Base-by-base conservation (phyloP, 2,113 vertebrate species). In the Cyanoliseus patagonus region DNA sequence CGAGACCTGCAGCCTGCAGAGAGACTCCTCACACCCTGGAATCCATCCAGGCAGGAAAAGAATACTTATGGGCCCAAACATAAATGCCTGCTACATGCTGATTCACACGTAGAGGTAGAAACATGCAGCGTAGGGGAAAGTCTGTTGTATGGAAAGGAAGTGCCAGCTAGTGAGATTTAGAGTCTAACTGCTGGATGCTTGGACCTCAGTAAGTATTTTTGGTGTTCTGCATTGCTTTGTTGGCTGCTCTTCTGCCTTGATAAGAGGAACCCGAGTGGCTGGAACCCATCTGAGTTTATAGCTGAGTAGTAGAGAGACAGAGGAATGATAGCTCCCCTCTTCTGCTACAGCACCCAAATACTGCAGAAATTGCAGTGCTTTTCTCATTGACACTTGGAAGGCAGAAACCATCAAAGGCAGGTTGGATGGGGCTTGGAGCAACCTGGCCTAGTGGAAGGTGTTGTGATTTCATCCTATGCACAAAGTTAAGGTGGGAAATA, bases 21-120 rank as follows among this genome's bases (percentile, higher is more conserved):
- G 79, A 88, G 67, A 35, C 52, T 94, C 83, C 88, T 83, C 1
- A 1, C 88, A 75, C 37, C 62, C 55, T 94, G 94, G 94, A 95
- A 67, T 5, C 70, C 35, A 81, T 77, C 92, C 94, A 92, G 88
- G 31, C 79, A 86, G 67, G 88, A 52, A 94, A 76, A 91, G 74
- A 61, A 28, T n/a, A 92, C 91, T 94, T 73, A 59, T 2, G 1
- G 86, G 83, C 33, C 35, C 69, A 57, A 89, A 84, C 2, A 7
- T 10, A 64, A 52, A 18, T 14, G 66, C 69, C 87, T 91, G 52
- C 61, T 75, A 20, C 69, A 17, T 4, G 55, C 10, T 70, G 89
- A 89, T 33, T 94, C 84, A 79, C 55, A 46, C 0, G 1, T 22
- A 61, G 10, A 42, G 76, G 64, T 5, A 49, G 88, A 25, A 74